Evolutionary conservation across 2,113 vertebrate species (phyloP), one percentile per base, ranked within the genome.

Genomic region (Gobius niger): DNA sequence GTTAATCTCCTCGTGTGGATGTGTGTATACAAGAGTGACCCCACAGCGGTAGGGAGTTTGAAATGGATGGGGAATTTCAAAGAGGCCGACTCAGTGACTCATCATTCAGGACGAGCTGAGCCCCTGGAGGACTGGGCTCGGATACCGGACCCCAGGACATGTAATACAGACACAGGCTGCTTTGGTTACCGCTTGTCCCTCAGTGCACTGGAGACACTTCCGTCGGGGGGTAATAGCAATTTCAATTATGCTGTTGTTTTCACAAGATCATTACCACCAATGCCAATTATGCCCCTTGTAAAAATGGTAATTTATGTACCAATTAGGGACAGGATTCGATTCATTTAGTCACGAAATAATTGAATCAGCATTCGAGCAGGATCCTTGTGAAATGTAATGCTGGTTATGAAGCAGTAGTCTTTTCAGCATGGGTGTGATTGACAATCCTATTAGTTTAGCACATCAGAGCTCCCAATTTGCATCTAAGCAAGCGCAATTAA

Each of bases 11-110:
- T n/a, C 16, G n/a, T 62, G 50, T 59, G 71, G 12, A 63, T 18
- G 40, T 50, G 54, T 15, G 50, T 63, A 44, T 61, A 50, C 18
- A 47, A 7, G 53, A 18, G 16, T 56, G 68, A 62, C 59, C 76
- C 61, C 50, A 16, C 63, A 72, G 61, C 53, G 16, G 47, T 41
- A 15, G 54, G 63, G 60, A 68, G 69, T 70, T 75, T 77, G 66
- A 72, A 76, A 78, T 72, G 59, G 64, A 72, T 72, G 68, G 61
- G 41, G 46, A 86, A 72, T 74, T 74, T 75, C 50, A 86, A 79
- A 81, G 65, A 34, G 57, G 15, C 49, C 9, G 67, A 73, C 11
- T 41, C 18, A 75, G 72, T 83, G 76, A 86, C 24, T 86, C 73
- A 85, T 66, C 74, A 70, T 68, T 82, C 69, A 68, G 60, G 77